Evolutionary conservation across 2,113 vertebrate genomes (phyloP), one percentile per base, ranked within the genome.

Genomic region (Nannobrachium achirus): DNA sequence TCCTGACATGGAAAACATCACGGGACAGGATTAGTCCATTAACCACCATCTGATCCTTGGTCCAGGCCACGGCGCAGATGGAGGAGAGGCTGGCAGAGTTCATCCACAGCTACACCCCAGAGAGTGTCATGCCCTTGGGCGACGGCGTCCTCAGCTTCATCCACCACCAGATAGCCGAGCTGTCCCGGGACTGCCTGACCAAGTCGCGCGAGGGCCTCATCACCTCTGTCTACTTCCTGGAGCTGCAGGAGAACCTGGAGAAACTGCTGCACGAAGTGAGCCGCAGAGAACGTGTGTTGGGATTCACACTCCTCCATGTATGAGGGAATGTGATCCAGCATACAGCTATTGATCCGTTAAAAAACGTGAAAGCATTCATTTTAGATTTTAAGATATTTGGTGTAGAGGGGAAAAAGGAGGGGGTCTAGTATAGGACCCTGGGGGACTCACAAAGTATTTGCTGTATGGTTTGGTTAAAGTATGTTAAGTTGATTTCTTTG

Each of bases 91-190:
- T 98, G 74, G 89, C 94, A 1, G 95, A 95, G 58, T 96, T 97
- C 81, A 88, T 94, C 71, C 92, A 92, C 9, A 89, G 82, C 66
- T 96, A 92, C 56, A 93, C 93, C 13, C 95, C 96, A 0, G 95
- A 96, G 80, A 95, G 85, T 10, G 94, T 95, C 56, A 86, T 96
- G 6, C 97, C 95, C 0, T 85, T 98, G 89, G 96, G 95, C 0
- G 96, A 98, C 0, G 97, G 97, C 0, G 94, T 95, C 66, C 95
- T 98, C 70, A 98, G 96, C 88, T 98, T 98, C 85, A 98, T 98
- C 88, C 96, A 98, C 87, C 97, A 98, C 87, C 96, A 98, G 88
- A 91, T 98, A 56, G 94, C 93, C 0, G 97, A 98, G 88, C 89
- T 98, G 89, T 94, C 96, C 10, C 87, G 97, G 0, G 95, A 98